Conservation (phyloP, 2,113 vertebrate species). For the Parotia lawesii region DNA sequence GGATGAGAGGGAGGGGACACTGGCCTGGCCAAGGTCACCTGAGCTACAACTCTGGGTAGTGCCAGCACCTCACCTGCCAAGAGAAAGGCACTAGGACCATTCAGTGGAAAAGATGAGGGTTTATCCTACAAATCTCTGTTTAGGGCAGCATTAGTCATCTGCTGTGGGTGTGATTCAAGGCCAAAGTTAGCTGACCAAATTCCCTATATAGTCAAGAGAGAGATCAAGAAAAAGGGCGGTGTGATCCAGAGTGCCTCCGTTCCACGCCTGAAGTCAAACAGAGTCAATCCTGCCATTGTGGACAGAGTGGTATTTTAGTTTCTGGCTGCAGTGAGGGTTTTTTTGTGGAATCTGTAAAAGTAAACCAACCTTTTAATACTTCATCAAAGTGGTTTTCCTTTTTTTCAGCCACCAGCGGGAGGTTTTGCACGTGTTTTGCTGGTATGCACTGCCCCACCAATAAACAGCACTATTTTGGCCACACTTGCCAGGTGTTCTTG, state of each 20-base stretch:
- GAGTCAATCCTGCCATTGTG: slow-evolving; percentile 30
- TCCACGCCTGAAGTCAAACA: not conserved
- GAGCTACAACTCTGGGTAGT: not conserved
- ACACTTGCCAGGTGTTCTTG: not conserved
- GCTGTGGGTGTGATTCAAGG: slow-evolving; percentile 41
- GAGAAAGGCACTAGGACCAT: not conserved
- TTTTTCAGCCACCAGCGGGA: not conserved
- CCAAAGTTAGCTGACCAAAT: slow-evolving; percentile 54
- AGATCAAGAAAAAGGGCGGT: not conserved
- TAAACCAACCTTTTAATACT: slow-evolving; percentile 20
- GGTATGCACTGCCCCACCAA: not conserved
- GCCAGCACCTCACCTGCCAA: not conserved
- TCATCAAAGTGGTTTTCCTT: not conserved
- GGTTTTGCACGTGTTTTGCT: not conserved
- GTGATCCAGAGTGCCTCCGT: not conserved
- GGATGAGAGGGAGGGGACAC: not conserved
- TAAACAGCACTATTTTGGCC: not conserved
- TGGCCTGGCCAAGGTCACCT: not conserved
- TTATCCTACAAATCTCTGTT: slow-evolving; percentile 1
- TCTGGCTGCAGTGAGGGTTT: not conserved
- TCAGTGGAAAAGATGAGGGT: not conserved
- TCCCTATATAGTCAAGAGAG: slow-evolving; percentile 53
- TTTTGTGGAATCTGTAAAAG: slow-evolving; percentile 20
- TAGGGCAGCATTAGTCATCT: slow-evolving; percentile 41
- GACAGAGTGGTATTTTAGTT: not conserved